phyloP scores from a whole-genome alignment of 2,888 invertebrate species.

The Drosophila kanekoi region DNA sequence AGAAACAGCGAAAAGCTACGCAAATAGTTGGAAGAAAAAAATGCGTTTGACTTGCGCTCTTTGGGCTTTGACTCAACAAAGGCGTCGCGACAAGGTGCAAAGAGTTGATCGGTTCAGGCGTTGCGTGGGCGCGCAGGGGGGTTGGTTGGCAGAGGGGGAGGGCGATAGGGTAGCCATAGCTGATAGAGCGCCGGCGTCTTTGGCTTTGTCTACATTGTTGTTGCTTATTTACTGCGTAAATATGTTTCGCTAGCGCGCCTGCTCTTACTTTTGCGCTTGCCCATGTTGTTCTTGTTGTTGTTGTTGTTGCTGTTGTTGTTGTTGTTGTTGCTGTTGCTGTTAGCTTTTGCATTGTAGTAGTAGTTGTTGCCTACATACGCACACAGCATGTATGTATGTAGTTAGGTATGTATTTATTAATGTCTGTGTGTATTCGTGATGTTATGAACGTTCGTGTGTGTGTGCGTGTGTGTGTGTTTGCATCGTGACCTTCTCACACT shows the following conservation, averaged over 20 bases:
- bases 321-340: constrained; percentile 26
- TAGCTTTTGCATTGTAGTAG: constrained; percentile 43
- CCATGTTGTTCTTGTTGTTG: constrained; percentile 26
- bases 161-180: constrained; percentile 1
- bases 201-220: constrained; percentile 44
- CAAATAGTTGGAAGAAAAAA: constrained; percentile 47
- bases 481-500: constrained; percentile 84
- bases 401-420: constrained; percentile 10
- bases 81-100: constrained; percentile 40
- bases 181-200: constrained; percentile 70
- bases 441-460: constrained; percentile 15
- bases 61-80: constrained; percentile 17
- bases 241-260: constrained; percentile 40
- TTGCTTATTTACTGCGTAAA: constrained; percentile 71
- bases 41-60: constrained; percentile 62
- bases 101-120: constrained; percentile 38
- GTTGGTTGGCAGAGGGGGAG: not conserved
- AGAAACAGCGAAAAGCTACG: constrained; percentile 38
- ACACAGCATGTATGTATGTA: constrained; percentile 14
- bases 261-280: constrained; percentile 39
- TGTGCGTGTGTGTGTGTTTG: constrained; percentile 56
- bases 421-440: constrained; percentile 32
- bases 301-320: constrained; percentile 21
- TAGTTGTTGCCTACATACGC: constrained; percentile 28
- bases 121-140: constrained; percentile 13